Evolutionary conservation across 2,888 invertebrate species (phyloP).

Genomic region (Eueremaeus valkanovi): DNA sequence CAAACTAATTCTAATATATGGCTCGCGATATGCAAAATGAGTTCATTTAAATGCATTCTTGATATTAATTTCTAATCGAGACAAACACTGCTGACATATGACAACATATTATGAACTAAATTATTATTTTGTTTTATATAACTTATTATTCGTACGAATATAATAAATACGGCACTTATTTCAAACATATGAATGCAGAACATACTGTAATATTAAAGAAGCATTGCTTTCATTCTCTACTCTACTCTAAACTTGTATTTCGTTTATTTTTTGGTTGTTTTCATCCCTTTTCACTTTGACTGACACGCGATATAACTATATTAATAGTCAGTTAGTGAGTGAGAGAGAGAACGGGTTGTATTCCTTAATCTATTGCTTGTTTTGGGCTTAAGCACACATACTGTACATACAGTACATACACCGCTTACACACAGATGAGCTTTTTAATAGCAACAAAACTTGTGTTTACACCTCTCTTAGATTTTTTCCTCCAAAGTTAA

Average conservation of each 20-base stretch:
- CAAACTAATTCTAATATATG: not conserved
- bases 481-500: not conserved
- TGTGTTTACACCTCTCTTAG: not conserved
- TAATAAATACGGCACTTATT: conserved; percentile 7
- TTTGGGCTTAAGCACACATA: conserved; percentile 13
- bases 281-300: conserved; percentile 2
- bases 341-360: conserved; percentile 26
- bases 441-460: not conserved
- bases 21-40: not conserved
- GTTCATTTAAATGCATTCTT: not conserved
- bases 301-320: conserved; percentile 33
- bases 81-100: conserved; percentile 7
- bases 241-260: not conserved
- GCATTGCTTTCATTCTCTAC: not conserved
- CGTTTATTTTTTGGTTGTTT: conserved; percentile 4
- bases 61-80: not conserved
- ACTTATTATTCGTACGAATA: too few species aligned
- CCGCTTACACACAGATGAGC: not conserved
- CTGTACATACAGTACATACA: too few species aligned
- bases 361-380: conserved; percentile 21
- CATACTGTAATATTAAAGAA: not conserved
- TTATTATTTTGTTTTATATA: too few species aligned
- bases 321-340: conserved; percentile 15
- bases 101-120: not conserved
- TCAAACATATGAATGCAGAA: too few species aligned